phyloP scores from a whole-genome alignment of 2,797 vertebrate genomes.

The Enteromius treurensis region DNA sequence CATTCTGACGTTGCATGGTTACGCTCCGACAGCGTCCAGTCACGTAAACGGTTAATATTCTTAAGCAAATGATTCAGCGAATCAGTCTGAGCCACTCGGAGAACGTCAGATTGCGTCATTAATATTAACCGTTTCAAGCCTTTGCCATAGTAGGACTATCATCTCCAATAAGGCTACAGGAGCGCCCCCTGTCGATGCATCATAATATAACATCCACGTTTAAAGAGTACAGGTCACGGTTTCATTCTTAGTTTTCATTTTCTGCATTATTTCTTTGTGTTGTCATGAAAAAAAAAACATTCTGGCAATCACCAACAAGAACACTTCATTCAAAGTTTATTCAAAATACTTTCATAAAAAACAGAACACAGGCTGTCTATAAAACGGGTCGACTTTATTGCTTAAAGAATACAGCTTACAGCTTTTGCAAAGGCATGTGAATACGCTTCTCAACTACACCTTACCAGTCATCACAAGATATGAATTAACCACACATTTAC shows the following conservation, averaged over 20 bases:
- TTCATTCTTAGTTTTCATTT: background rate
- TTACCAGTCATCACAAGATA: slow-evolving; percentile 85
- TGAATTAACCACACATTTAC: slow-evolving; percentile 74
- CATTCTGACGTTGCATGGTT: background rate
- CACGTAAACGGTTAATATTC: background rate
- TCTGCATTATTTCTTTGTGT: background rate
- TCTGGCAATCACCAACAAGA: background rate
- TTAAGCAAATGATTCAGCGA: background rate
- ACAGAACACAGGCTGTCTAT: slow-evolving; percentile 59
- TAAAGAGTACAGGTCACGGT: background rate
- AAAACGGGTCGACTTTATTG: slow-evolving; percentile 92
- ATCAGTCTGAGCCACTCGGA: background rate
- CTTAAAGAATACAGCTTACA: slow-evolving; percentile 98
- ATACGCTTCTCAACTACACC: slow-evolving; percentile 85
- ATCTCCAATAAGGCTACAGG: too few relatives aligned
- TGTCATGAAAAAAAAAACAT: background rate
- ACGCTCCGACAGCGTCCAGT: background rate
- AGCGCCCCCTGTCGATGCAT: slow-evolving; percentile 34
- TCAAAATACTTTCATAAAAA: background rate
- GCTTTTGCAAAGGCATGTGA: slow-evolving; percentile 87
- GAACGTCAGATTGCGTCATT: slow-evolving; percentile 2
- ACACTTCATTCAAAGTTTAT: background rate
- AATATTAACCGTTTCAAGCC: background rate
- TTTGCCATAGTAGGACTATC: background rate
- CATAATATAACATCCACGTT: background rate